Conservation (phyloP, 2,113 vertebrate genomes). For the Leptobrachium ailaonicum region DNA sequence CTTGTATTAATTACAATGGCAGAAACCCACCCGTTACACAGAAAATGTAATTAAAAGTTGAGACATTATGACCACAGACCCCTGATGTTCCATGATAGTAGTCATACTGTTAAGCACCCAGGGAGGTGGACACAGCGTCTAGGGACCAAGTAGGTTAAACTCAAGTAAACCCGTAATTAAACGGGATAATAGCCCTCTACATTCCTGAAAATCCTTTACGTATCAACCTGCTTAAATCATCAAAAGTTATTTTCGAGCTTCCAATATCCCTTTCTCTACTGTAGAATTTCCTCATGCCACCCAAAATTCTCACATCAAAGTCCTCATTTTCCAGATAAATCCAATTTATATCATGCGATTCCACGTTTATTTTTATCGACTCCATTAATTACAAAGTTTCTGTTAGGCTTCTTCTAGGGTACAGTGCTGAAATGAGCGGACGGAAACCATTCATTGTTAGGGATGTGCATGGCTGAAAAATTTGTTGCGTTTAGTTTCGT, state of each 20-base stretch:
- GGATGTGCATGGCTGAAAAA: too few species aligned
- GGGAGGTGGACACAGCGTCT: conserved; percentile 61
- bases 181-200: neutral
- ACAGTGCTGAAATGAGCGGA: too few species aligned
- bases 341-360: too few species aligned
- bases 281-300: too few species aligned
- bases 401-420: too few species aligned
- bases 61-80: conserved; percentile 64
- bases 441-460: too few species aligned
- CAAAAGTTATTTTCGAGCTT: neutral
- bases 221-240: neutral
- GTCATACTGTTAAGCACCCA: conserved; percentile 58
- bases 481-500: too few species aligned
- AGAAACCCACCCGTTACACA: neutral
- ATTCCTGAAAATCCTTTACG: neutral
- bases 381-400: too few species aligned
- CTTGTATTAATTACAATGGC: neutral
- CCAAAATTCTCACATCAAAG: too few species aligned
- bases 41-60: conserved; percentile 54
- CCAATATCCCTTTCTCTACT: neutral
- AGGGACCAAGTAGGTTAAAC: conserved; percentile 52
- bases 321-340: too few species aligned
- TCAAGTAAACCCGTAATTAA: neutral
- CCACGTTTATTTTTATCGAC: too few species aligned
- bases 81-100: conserved; percentile 61